phyloP scores from a whole-genome alignment of 2,888 invertebrate genomes.

The Homarus gammarus region DNA sequence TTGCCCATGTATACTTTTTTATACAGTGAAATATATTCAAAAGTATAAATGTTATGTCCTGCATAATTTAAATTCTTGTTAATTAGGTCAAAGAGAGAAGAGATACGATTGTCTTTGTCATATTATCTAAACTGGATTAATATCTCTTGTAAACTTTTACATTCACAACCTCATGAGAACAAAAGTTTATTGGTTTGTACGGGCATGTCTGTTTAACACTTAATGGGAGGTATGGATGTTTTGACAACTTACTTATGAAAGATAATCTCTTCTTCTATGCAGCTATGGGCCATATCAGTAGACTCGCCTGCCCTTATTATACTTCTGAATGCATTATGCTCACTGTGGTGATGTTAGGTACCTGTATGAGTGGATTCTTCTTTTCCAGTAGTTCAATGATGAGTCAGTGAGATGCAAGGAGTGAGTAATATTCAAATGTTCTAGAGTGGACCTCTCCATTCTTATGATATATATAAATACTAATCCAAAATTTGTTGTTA shows the following conservation, averaged over 20 bases:
- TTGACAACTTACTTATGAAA: neutral
- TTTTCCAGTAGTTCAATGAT: neutral
- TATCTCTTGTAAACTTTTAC: neutral
- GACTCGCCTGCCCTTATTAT: neutral
- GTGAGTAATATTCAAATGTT: constrained; percentile 6
- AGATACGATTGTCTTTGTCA: no score
- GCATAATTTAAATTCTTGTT: constrained; percentile 17
- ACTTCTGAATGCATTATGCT: neutral
- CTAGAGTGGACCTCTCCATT: neutral
- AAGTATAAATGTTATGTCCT: constrained; percentile 16
- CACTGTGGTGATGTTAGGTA: constrained; percentile 18
- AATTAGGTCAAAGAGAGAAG: neutral
- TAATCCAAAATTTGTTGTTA: neutral
- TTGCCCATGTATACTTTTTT: neutral
- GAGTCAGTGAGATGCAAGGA: neutral
- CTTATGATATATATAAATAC: neutral
- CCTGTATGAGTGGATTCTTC: neutral
- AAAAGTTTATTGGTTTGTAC: neutral
- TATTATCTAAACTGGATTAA: neutral
- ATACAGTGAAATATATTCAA: neutral
- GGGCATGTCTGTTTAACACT: constrained; percentile 33
- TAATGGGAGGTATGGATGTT: constrained; percentile 24
- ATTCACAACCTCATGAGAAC: constrained; percentile 4
- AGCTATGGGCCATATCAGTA: constrained; percentile 40
- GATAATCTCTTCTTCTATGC: constrained; percentile 22